Evolutionary conservation across 2,113 vertebrate species (phyloP).

Genomic region (Gambusia holbrooki): DNA sequence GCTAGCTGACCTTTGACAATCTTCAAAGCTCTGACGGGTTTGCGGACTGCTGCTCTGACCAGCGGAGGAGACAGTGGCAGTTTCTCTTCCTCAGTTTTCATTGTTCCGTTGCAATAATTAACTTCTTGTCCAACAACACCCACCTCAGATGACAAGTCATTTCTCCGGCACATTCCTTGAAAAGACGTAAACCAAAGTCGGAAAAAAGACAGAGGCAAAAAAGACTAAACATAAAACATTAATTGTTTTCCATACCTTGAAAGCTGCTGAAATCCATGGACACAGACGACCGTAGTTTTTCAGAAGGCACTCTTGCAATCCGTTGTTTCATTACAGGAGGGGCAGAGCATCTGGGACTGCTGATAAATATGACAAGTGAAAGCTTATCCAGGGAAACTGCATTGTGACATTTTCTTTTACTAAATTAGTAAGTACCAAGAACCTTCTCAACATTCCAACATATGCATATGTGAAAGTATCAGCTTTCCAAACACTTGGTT

Average conservation of each 20-base stretch:
- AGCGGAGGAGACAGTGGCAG: slow-evolving; percentile 55
- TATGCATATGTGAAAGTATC: neutral
- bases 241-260: slow-evolving; percentile 83
- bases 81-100: slow-evolving; percentile 78
- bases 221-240: neutral
- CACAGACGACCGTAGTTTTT: slow-evolving; percentile 67
- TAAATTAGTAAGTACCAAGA: too few species aligned
- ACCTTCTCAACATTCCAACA: neutral
- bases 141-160: slow-evolving; percentile 69
- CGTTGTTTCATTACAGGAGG: slow-evolving; percentile 77
- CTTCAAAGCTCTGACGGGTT: slow-evolving; percentile 79
- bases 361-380: slow-evolving; percentile 40
- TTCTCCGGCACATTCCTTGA: slow-evolving; percentile 67
- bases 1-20: slow-evolving; percentile 81
- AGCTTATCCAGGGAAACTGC: slow-evolving; percentile 4
- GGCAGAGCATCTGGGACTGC: slow-evolving; percentile 83
- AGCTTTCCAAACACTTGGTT: neutral
- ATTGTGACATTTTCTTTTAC: neutral
- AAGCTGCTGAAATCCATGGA: slow-evolving; percentile 70
- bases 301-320: slow-evolving; percentile 74
- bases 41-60: slow-evolving; percentile 68
- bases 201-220: neutral
- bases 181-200: slow-evolving; percentile 9
- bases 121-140: slow-evolving; percentile 82
- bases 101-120: slow-evolving; percentile 74